Conservation (phyloP, 1,140 invertebrate genomes). For the Apis dorsata region DNA sequence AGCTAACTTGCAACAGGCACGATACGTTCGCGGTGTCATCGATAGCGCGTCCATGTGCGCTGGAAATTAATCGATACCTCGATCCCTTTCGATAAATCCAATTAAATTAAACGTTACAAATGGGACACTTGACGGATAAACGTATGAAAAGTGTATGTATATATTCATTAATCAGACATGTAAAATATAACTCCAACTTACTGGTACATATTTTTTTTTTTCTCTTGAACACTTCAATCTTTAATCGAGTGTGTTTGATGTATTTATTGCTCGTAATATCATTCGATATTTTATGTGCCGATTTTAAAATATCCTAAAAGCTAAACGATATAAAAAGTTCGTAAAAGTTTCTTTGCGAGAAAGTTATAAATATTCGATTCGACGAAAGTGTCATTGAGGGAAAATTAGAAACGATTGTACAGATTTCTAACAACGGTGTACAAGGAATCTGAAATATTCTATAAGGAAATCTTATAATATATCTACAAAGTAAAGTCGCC, state of each 20-base stretch:
- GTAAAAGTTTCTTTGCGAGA: too few relatives aligned
- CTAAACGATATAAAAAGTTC: too few relatives aligned
- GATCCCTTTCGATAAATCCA: constrained; percentile 28
- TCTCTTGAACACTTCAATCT: not conserved
- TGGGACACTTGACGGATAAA: not conserved
- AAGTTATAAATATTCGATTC: too few relatives aligned
- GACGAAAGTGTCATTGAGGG: too few relatives aligned
- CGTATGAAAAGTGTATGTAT: not conserved
- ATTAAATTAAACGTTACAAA: constrained; percentile 40
- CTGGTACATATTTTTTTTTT: not conserved
- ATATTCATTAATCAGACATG: not conserved
- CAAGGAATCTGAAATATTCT: too few relatives aligned
- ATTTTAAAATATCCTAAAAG: too few relatives aligned
- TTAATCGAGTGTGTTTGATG: not conserved
- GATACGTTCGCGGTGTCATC: constrained; percentile 9
- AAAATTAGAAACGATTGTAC: too few relatives aligned
- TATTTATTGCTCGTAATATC: not conserved
- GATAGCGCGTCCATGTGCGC: not conserved
- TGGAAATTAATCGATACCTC: constrained; percentile 32
- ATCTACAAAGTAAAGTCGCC: too few relatives aligned
- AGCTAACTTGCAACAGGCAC: not conserved
- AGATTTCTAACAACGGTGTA: too few relatives aligned
- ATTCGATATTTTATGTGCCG: not conserved
- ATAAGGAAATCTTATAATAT: too few relatives aligned
- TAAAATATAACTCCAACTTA: not conserved